phyloP scores from a whole-genome alignment of 1,140 invertebrate species.

The Cyclina sinensis region DNA sequence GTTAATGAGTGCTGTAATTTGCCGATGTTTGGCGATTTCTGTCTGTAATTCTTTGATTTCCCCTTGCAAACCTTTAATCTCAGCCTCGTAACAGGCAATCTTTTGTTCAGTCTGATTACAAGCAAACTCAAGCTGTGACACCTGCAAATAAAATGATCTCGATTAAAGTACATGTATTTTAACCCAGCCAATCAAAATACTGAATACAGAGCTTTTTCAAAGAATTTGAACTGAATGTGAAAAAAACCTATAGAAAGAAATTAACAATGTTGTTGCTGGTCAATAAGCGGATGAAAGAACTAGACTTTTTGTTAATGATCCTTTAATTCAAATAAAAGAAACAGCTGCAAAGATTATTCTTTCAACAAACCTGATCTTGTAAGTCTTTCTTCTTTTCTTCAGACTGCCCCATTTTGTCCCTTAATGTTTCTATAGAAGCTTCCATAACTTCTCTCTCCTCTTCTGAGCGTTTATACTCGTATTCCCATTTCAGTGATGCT shows the following conservation, averaged over 20 bases:
- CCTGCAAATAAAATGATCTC: slow-evolving; percentile 41
- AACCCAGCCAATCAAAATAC: no score
- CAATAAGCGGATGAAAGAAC: no score
- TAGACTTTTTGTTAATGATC: no score
- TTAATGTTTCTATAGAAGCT: slow-evolving; percentile 51
- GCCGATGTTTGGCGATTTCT: slow-evolving; percentile 72
- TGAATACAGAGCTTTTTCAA: no score
- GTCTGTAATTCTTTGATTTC: slow-evolving; percentile 56
- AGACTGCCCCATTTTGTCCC: slow-evolving; percentile 34
- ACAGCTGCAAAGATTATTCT: no score
- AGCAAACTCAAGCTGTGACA: slow-evolving; percentile 59
- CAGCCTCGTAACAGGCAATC: slow-evolving; percentile 55
- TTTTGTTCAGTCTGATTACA: slow-evolving; percentile 62
- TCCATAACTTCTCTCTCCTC: slow-evolving; percentile 64
- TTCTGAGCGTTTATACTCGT: slow-evolving; percentile 63
- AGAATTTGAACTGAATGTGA: no score
- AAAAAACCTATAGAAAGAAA: no score
- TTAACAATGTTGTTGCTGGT: no score
- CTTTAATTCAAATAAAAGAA: no score
- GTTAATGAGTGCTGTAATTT: slow-evolving; percentile 75
- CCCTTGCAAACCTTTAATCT: slow-evolving; percentile 53
- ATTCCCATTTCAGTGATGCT: slow-evolving; percentile 59
- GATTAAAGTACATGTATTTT: no score
- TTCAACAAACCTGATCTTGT: slow-evolving; percentile 62
- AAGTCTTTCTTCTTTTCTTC: slow-evolving; percentile 66